Evolutionary conservation across 2,113 vertebrate species (phyloP), one percentile per base, ranked within the genome.

Genomic region (Platichthys stellatus): DNA sequence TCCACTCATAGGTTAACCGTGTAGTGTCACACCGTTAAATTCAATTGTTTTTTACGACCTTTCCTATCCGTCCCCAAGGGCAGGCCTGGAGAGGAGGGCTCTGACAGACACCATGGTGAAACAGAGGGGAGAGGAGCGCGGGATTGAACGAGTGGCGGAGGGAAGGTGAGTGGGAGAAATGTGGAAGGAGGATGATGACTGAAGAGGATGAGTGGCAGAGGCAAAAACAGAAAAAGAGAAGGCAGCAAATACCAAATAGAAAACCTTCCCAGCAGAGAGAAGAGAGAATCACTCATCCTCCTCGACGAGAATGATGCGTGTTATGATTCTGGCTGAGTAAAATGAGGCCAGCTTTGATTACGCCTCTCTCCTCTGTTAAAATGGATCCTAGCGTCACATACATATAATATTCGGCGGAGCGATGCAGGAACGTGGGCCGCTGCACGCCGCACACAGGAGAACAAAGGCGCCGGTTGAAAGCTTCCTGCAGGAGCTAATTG

Each of bases 301-400:
- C 28, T 54, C 14, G 3, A 75, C 56, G 35, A 68, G 76, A 82
- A 76, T 51, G 15, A 72, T 57, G 73, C 58, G 80, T 78, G 81
- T 78, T 81, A 67, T 56, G 76, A 86, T 80, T 87, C 78, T 69
- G 78, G 83, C 83, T 57, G 88, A 86, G 78, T 69, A 64, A 90
- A 90, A 90, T 66, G 81, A 86, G 89, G 90, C 80, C 88, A 89
- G 77, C 84, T 90, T 90, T 91, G 90, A 92, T 88, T 89, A 71
- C 49, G 73, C 76, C 78, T 76, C 59, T 79, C 69, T 74, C 59
- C 51, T 70, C 71, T 74, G 62, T 70, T 83, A 84, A 89, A 90
- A 87, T 76, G 69, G 82, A 84, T 76, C 74, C 83, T 65, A 63
- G 76, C 78, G 76, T 88, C 80, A 82, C 69, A 82, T 63, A 63